Percentiles rank a stretch among this genome's conserved stretches.
Evolutionary conservation across 2,888 invertebrate species (phyloP).

Genomic region (Micoletzkya japonica): DNA sequence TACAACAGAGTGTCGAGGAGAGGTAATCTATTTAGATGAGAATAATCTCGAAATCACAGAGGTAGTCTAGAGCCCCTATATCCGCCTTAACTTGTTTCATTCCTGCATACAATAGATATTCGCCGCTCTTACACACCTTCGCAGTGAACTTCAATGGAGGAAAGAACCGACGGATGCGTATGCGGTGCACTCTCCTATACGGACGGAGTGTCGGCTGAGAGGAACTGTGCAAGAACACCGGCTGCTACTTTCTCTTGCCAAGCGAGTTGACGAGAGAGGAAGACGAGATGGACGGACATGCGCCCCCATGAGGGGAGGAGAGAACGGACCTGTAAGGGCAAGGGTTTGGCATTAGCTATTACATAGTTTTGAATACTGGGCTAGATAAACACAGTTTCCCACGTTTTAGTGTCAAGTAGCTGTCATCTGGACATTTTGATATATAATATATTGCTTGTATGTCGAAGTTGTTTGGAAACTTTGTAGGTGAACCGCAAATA

Average conservation of each 20-base stretch:
- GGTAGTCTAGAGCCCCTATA: too few species aligned
- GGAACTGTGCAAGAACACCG: slow-evolving; percentile 22
- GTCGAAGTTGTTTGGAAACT: not conserved
- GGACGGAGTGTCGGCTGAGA: slow-evolving; percentile 14
- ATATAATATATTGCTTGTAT: not conserved
- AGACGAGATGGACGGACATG: slow-evolving; percentile 52
- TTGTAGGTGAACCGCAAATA: not conserved
- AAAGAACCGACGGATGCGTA: not conserved
- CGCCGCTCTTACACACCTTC: too few species aligned
- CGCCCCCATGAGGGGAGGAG: slow-evolving; percentile 54
- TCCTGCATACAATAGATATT: too few species aligned
- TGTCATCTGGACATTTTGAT: not conserved
- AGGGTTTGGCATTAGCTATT: not conserved
- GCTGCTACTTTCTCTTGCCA: slow-evolving; percentile 39
- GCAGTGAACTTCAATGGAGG: not conserved
- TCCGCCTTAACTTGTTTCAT: too few species aligned
- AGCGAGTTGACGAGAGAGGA: slow-evolving; percentile 48
- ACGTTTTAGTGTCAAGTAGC: too few species aligned
- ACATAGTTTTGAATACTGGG: not conserved
- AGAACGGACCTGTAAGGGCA: slow-evolving; percentile 39
- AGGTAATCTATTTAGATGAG: too few species aligned
- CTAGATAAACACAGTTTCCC: not conserved
- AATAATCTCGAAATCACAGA: too few species aligned
- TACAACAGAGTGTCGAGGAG: too few species aligned
- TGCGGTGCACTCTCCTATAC: too few species aligned